Evolutionary conservation across 2,113 vertebrate species (phyloP), one percentile per base, ranked within the genome.

Genomic region (Chiloscyllium plagiosum): DNA sequence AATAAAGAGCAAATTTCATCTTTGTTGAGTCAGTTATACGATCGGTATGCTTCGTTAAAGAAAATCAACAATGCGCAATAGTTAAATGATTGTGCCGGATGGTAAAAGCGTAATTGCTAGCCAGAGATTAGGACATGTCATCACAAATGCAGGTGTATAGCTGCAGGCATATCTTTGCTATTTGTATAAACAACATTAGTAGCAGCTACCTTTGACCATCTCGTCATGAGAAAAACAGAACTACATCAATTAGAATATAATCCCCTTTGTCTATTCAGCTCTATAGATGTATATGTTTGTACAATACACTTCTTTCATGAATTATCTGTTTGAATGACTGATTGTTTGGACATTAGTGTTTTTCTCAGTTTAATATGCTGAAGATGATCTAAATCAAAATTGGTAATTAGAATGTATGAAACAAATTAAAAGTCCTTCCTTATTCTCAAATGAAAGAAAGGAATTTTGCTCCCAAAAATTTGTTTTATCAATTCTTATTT

Each of bases 61-160:
- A 83, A 83, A 83, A 83, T 83, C 37, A 83, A 83, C 37, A 42
- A 83, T 42, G 78, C 78, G 8, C 56, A 83, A 90, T 61, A 8
- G 12, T 15, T 90, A 61, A 90, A 90, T n/a, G 26, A 29, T 89
- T 90, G 56, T 52, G 33, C 61, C 56, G 20, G 87, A 61, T 90
- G 87, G 22, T n/a, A 90, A 90, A 90, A 90, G 33, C 22, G 29
- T 26, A 89, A 89, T 56, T 90, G 29, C 15, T 15, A 90, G 26
- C 33, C 24, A 29, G 87, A 33, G 52, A 90, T 90, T 89, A 89
- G 86, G 56, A 56, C 86, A 29, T 50, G 86, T 89, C 12, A 61
- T 87, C 52, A 87, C 20, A 87, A 87, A 26, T 89, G 86, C 86
- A 61, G 86, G 86, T 89, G 86, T 29, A 56, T 56, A 89, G 26